Conservation (phyloP, 2,797 vertebrate genomes). For the Alectoris magna region DNA sequence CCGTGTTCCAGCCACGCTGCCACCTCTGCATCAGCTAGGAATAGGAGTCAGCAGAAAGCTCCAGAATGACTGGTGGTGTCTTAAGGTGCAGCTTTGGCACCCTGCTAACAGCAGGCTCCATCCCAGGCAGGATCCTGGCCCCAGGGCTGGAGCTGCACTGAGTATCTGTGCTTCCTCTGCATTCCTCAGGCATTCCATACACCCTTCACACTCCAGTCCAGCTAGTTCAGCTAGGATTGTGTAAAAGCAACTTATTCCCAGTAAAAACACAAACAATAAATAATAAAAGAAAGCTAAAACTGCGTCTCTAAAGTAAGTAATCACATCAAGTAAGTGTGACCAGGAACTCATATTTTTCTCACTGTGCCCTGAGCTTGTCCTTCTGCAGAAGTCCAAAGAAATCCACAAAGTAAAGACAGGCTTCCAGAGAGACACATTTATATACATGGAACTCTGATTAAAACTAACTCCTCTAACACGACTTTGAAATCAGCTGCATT, state of each 20-base stretch:
- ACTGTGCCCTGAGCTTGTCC: not conserved
- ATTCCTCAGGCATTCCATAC: slow-evolving; percentile 56
- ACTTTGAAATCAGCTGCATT: not conserved
- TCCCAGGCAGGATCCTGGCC: slow-evolving; percentile 26
- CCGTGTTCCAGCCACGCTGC: not conserved
- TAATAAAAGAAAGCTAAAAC: slow-evolving; percentile 22
- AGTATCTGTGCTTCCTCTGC: slow-evolving; percentile 49
- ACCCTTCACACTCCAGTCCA: not conserved
- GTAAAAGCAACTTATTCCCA: slow-evolving; percentile 21
- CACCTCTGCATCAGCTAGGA: not conserved
- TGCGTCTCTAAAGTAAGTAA: not conserved
- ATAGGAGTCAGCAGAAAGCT: not conserved
- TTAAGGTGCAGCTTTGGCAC: not conserved
- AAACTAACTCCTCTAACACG: not conserved
- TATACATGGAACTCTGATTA: not conserved
- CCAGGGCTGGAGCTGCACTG: not conserved
- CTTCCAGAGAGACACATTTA: not conserved
- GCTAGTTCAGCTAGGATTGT: slow-evolving; percentile 24
- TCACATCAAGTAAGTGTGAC: not conserved
- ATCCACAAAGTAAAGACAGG: not conserved
- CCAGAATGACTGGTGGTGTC: not conserved
- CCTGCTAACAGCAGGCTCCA: not conserved
- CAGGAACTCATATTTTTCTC: not conserved
- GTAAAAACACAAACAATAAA: not conserved
- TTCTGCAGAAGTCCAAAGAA: slow-evolving; percentile 11